A percentile compares a stretch with the other conserved stretches of the same genome.
phyloP scores from a whole-genome alignment of 2,888 invertebrate genomes.

The Trachelus stipa region DNA sequence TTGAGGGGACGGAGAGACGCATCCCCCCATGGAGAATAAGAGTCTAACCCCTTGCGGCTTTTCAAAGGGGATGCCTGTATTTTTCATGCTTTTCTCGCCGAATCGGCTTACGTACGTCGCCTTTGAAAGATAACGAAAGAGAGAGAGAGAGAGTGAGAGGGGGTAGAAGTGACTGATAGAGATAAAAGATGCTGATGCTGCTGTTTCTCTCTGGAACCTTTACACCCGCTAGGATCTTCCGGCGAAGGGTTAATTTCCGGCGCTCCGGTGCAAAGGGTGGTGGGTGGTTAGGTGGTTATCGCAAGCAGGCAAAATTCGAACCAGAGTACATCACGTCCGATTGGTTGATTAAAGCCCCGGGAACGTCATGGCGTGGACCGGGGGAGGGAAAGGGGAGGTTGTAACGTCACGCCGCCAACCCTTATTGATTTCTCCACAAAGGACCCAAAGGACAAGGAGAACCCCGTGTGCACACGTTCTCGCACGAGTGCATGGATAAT shows the following conservation, averaged over 20 bases:
- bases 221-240: background rate
- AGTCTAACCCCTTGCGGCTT: background rate
- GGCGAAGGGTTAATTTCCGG: constrained; percentile 38
- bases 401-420: background rate
- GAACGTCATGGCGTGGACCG: background rate
- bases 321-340: constrained; percentile 17
- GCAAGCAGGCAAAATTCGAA: background rate
- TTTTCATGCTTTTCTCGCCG: background rate
- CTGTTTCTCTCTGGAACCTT: background rate
- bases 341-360: constrained; percentile 27
- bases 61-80: background rate
- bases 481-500: constrained; percentile 21
- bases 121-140: background rate
- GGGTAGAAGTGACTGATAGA: constrained; percentile 8
- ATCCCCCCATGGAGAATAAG: background rate
- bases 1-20: no score
- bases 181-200: constrained; percentile 4
- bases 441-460: constrained; percentile 24
- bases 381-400: background rate
- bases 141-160: no score
- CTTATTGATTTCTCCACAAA: constrained; percentile 27
- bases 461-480: constrained; percentile 6
- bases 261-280: constrained; percentile 22
- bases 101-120: background rate
- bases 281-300: constrained; percentile 3